These are phyloP conservation scores for Acanthornis magna DNA, from an alignment of 2,797 vertebrate species.

Conservation along the genomic window DNA sequence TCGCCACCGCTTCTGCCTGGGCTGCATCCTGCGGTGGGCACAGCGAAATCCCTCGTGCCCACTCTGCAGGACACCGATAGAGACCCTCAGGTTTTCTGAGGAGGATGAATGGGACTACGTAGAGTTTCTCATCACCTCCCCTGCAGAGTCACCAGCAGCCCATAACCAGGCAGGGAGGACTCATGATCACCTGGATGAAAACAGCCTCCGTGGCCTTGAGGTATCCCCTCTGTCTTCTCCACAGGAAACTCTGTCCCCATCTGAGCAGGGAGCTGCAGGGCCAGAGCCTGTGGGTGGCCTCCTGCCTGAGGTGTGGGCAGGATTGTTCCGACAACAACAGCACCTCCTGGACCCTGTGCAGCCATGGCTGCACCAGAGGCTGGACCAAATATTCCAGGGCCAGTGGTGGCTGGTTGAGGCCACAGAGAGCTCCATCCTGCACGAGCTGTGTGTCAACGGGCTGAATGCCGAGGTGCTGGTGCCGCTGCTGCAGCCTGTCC, in stretches of 20 bases:
- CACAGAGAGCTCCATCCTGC: background rate
- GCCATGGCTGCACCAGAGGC: background rate
- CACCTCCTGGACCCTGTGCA: background rate
- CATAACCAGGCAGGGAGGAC: background rate
- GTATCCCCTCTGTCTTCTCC: background rate
- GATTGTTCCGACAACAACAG: background rate
- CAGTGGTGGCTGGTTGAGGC: background rate
- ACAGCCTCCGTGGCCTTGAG: background rate
- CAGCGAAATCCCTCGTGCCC: background rate
- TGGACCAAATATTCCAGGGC: background rate
- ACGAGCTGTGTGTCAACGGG: background rate
- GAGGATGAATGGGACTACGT: too few relatives aligned
- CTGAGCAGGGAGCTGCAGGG: background rate
- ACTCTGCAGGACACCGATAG: background rate
- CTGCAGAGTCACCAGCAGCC: too few relatives aligned
- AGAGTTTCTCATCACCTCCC: too few relatives aligned
- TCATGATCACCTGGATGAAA: accelerated
- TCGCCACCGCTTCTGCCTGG: background rate
- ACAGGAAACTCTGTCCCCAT: background rate
- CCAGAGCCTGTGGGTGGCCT: background rate
- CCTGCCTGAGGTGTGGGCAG: background rate
- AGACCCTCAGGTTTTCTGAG: too few relatives aligned
- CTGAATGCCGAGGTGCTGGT: background rate
- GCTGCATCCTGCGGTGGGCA: background rate
- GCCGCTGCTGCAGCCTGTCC: background rate